Evolutionary conservation across 2,888 invertebrate genomes (phyloP).

Genomic region (Dasysyrphus albostriatus): DNA sequence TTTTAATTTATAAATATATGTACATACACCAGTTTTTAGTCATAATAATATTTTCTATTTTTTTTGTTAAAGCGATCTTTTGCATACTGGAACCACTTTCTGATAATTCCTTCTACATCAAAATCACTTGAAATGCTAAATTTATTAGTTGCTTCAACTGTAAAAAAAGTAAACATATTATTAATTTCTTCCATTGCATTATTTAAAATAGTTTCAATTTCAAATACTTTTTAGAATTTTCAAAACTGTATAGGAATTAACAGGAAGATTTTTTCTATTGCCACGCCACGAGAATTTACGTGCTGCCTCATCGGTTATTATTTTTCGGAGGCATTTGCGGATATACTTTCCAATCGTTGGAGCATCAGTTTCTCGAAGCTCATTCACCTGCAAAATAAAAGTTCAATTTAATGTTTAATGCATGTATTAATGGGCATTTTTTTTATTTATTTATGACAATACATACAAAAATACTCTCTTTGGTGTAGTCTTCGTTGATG

Average conservation of each 20-base stretch:
- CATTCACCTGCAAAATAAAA: conserved; percentile 10
- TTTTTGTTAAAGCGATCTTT: conserved; percentile 19
- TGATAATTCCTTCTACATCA: background rate
- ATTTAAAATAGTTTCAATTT: background rate
- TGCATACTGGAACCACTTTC: conserved; percentile 27
- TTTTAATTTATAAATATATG: background rate
- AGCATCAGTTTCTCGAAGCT: background rate
- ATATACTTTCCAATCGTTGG: conserved; percentile 4
- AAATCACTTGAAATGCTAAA: background rate
- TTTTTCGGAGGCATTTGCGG: conserved; percentile 1
- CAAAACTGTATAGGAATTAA: conserved; percentile 11
- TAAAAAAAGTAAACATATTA: background rate
- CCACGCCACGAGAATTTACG: conserved; percentile 15
- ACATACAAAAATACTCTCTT: conserved; percentile 21
- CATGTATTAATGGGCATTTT: background rate
- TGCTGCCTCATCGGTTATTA: conserved; percentile 32
- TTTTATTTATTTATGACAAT: background rate
- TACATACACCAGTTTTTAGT: background rate
- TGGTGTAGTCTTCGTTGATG: conserved; percentile 2
- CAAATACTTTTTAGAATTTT: conserved; percentile 16
- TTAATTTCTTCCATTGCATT: background rate
- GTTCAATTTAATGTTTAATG: background rate
- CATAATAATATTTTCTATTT: conserved; percentile 17
- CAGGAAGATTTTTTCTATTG: background rate
- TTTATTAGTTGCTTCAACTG: conserved; percentile 12